Conservation (phyloP, 2,888 invertebrate species). For the Parnassius glacialis region DNA sequence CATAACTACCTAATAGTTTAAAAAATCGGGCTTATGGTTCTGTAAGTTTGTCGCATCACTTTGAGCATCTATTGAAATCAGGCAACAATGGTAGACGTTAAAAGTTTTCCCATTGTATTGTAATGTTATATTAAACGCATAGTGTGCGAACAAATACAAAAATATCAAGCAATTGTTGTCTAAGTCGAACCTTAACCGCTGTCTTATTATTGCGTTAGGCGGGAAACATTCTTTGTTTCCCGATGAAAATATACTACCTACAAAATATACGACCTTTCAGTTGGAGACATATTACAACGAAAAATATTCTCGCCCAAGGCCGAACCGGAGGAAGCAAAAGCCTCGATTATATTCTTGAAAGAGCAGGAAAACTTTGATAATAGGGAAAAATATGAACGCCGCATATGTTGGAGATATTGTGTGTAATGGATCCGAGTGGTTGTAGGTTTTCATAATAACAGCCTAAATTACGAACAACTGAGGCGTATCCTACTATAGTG, state of each 20-base stretch:
- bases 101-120: too few relatives aligned
- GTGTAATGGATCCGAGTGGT: not conserved
- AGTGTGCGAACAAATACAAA: not conserved
- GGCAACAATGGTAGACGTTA: too few relatives aligned
- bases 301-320: conserved; percentile 14
- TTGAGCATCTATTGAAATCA: too few relatives aligned
- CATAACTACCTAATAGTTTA: too few relatives aligned
- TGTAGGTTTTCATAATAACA: not conserved
- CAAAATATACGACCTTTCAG: conserved; percentile 11
- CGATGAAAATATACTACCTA: conserved; percentile 4
- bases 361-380: conserved; percentile 15
- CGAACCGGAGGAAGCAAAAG: not conserved
- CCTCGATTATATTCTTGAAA: conserved; percentile 1
- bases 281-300: conserved; percentile 15
- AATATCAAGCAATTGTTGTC: not conserved
- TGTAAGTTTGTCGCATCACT: too few relatives aligned
- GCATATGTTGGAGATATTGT: conserved; percentile 21
- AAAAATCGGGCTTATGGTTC: too few relatives aligned
- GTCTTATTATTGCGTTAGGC: conserved; percentile 8
- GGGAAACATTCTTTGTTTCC: conserved; percentile 7
- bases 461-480: not conserved
- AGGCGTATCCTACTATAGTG: not conserved
- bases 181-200: conserved; percentile 3
- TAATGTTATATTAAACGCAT: too few relatives aligned
- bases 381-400: conserved; percentile 19